These are phyloP conservation scores for Erynnis tages DNA, from an alignment of 2,888 invertebrate genomes.

Conservation along the genomic window DNA sequence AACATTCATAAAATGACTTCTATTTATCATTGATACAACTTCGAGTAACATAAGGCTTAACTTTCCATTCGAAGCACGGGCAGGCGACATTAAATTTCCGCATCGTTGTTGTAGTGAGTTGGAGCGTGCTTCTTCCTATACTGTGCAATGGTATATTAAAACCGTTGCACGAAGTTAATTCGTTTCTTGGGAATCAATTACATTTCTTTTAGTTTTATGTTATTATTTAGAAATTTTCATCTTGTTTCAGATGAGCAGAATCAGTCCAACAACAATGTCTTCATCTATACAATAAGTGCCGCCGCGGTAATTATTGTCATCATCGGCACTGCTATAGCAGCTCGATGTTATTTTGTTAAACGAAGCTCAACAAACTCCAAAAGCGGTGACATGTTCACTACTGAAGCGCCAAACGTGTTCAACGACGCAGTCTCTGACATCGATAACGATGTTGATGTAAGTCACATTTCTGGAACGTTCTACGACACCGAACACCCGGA, in stretches of 20 bases:
- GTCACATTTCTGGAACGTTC: conserved; percentile 73
- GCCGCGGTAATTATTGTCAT: conserved; percentile 44
- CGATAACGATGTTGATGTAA: conserved; percentile 69
- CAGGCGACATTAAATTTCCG: too few species aligned
- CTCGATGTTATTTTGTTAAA: conserved; percentile 53
- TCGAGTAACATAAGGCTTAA: too few species aligned
- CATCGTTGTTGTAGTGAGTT: too few species aligned
- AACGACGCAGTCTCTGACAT: conserved; percentile 68
- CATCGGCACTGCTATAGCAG: conserved; percentile 43
- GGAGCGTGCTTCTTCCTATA: too few species aligned
- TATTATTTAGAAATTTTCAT: too few species aligned
- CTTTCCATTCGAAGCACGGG: too few species aligned
- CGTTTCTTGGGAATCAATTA: too few species aligned
- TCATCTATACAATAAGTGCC: conserved; percentile 48
- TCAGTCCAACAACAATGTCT: conserved; percentile 36
- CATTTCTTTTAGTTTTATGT: too few species aligned
- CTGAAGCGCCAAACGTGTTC: conserved; percentile 72
- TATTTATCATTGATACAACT: too few species aligned
- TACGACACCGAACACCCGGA: conserved; percentile 73
- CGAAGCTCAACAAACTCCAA: conserved; percentile 54
- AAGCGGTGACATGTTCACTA: conserved; percentile 70
- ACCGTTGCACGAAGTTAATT: too few species aligned
- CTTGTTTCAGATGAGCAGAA: conserved; percentile 23
- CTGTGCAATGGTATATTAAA: too few species aligned
- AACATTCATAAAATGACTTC: too few species aligned